Percentiles rank a stretch among this genome's conserved stretches.
Evolutionary conservation across 2,113 vertebrate genomes (phyloP).

Genomic region (Rhinoptilus africanus): DNA sequence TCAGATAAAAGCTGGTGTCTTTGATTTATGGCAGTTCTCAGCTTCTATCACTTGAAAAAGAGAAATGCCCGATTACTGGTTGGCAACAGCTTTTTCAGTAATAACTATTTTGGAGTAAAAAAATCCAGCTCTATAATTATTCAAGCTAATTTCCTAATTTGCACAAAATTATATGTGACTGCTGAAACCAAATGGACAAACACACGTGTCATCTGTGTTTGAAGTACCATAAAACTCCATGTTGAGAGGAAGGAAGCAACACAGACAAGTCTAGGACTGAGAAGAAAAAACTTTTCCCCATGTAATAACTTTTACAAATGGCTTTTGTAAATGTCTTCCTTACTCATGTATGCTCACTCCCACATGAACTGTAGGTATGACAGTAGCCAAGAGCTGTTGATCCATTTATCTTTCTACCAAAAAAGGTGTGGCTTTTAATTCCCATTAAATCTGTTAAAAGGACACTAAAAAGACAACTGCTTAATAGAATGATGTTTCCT

Average conservation of each 20-base stretch:
- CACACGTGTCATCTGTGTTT: neutral
- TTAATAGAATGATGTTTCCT: neutral
- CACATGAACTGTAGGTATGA: neutral
- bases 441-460: neutral
- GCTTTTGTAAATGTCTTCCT: neutral
- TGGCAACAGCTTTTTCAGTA: neutral
- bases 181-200: neutral
- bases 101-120: neutral
- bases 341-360: neutral
- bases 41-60: neutral
- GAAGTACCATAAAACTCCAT: neutral
- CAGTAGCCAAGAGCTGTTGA: neutral
- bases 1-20: constrained; percentile 26
- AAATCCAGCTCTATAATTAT: neutral
- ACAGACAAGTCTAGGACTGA: neutral
- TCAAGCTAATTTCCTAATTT: neutral
- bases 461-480: neutral
- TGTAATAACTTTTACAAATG: neutral
- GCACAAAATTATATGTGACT: neutral
- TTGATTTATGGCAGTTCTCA: constrained; percentile 1
- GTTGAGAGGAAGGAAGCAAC: neutral
- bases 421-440: neutral
- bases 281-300: neutral
- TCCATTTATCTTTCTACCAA: neutral
- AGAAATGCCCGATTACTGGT: neutral